These are phyloP conservation scores for Rhynchonycteris naso DNA, from an alignment of 2,797 vertebrate species.

Conservation along the genomic window DNA sequence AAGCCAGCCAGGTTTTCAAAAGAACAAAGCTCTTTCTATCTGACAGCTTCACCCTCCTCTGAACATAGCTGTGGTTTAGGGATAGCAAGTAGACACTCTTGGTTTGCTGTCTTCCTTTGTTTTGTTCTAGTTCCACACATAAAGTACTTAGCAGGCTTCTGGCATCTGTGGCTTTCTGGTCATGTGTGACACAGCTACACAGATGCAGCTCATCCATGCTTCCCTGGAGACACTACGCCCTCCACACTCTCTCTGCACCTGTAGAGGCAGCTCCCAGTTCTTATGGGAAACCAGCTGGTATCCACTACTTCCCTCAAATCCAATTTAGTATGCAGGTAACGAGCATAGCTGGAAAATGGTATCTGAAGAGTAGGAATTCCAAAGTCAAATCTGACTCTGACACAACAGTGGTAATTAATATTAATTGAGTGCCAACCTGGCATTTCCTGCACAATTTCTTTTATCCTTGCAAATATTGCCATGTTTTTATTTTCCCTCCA, in stretches of 20 bases:
- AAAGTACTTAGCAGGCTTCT: neutral
- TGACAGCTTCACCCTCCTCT: neutral
- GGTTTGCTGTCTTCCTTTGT: neutral
- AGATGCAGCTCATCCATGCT: neutral
- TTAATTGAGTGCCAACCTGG: neutral
- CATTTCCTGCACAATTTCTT: neutral
- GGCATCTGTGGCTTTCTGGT: neutral
- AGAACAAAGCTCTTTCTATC: neutral
- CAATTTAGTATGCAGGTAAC: neutral
- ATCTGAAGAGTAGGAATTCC: neutral
- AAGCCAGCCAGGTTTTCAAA: neutral
- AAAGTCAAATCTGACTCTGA: neutral
- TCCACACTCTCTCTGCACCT: neutral
- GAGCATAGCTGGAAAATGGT: neutral
- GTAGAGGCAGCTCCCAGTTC: neutral
- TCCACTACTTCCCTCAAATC: neutral
- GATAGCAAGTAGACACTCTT: neutral
- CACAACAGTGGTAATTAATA: neutral
- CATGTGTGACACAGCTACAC: neutral
- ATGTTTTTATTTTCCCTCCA: rapidly evolving
- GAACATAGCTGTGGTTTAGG: neutral
- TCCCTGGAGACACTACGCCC: neutral
- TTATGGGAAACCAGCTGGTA: neutral
- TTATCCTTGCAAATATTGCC: neutral
- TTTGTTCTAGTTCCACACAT: neutral